Percentiles rank a stretch among this genome's conserved stretches.
phyloP scores from a whole-genome alignment of 1,140 invertebrate species.

The Phortica variegata region DNA sequence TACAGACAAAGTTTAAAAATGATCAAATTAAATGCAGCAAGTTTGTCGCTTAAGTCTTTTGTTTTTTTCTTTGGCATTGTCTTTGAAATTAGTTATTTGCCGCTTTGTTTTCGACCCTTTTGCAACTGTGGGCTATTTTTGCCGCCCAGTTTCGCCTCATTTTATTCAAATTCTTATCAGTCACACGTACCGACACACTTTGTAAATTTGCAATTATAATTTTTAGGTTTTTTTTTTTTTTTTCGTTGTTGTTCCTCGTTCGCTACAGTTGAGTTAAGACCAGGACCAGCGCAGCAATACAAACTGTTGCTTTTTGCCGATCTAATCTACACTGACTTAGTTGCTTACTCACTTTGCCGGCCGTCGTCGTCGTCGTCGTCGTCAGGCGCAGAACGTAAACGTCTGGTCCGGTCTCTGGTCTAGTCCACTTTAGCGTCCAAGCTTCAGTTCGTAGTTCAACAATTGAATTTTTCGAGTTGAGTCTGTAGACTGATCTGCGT shows the following conservation, averaged over 20 bases:
- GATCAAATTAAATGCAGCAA: slow-evolving; percentile 15
- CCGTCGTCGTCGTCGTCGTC: slow-evolving; percentile 6
- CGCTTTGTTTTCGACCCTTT: slow-evolving; percentile 4
- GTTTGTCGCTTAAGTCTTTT: slow-evolving; percentile 32
- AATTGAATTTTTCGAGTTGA: slow-evolving; percentile 28
- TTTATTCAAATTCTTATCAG: slow-evolving; percentile 27
- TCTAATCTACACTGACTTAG: slow-evolving; percentile 13
- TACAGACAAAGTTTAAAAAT: too few relatives aligned
- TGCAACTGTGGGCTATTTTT: slow-evolving; percentile 21
- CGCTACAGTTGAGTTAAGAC: too few relatives aligned
- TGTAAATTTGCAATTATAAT: slow-evolving; percentile 55
- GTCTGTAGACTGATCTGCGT: too few relatives aligned
- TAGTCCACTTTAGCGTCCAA: slow-evolving; percentile 7
- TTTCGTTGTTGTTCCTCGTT: slow-evolving; percentile 32
- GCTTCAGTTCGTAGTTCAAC: slow-evolving; percentile 24
- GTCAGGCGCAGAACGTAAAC: too few relatives aligned
- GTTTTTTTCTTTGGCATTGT: slow-evolving; percentile 30
- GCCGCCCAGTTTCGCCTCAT: slow-evolving; percentile 6
- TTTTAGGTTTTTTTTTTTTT: slow-evolving; percentile 43
- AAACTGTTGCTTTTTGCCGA: slow-evolving; percentile 28
- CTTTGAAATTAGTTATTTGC: slow-evolving; percentile 4
- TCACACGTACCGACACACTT: slow-evolving; percentile 37
- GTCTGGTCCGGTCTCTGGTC: slow-evolving; percentile 8
- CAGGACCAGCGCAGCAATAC: slow-evolving; percentile 42
- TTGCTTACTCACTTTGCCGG: slow-evolving; percentile 4